Base-by-base conservation (phyloP, 1,140 invertebrate species). In the Orius insidiosus region DNA sequence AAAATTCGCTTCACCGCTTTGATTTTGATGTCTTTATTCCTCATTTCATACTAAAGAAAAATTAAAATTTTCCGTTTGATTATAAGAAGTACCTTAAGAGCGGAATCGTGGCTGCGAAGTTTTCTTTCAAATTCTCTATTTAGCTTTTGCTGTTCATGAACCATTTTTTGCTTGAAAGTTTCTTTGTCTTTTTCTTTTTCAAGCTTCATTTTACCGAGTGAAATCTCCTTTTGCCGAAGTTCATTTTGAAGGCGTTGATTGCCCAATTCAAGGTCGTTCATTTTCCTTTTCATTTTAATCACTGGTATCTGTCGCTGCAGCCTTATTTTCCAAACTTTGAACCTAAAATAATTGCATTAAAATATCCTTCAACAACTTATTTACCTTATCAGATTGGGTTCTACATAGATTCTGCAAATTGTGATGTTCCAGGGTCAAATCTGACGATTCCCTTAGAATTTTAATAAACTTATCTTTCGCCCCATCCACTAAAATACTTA, bases 141-240 rank as follows among this genome's bases (percentile, higher is more conserved):
- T 58, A 75, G 68, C 57, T 80, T 82, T 48, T 79, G 76, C 44
- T 75, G 71, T 55, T 78, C 76, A 1, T 68, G 69, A 18, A 76
- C 78, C 5, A 80, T 73, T 55, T 81, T 79, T 10, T 70, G 63
- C 30, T 74, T 74, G 51, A 74, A 78, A 55, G 75, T 78, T 50
- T 76, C 70, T 59, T 84, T 83, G 24, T 75, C 73, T 52, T 74
- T 76, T 57, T 83, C 76, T 54, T 78, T 80, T 48, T 86, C 80
- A 18, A 82, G 64, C 15, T 75, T 68, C 46, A 77, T 72, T 59
- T 82, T 76, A 52, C 71, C 79, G 0, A 86, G 58, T 44, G 71
- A 67, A 50, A 75, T 61, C 47, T 82, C 75, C 56, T 80, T 78
- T 52, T 80, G 76, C 55, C 68, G 70, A 5, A 83, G 11, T 46